Base-by-base conservation (phyloP, 1,140 invertebrate genomes). In the Euura lappo region DNA sequence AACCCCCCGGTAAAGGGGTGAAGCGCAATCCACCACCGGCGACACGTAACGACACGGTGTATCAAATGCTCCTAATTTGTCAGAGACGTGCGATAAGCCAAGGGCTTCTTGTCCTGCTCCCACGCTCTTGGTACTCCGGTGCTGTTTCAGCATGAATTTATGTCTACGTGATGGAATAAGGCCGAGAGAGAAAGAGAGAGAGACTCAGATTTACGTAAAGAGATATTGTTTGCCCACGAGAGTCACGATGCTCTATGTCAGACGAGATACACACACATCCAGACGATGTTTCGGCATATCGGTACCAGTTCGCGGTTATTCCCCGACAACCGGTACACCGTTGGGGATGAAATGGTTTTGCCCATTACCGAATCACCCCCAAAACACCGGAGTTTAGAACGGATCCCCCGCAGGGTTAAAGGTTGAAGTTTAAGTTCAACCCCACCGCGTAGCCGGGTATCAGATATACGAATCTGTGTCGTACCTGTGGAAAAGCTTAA, bases 11-110 rank as follows among this genome's bases (percentile, higher is more conserved):
- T 28, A 28, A 28, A 28, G 28, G 28, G 28, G 28, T 28, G 28
- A 28, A 28, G 28, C 28, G 28, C 28, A 28, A 28, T 28, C 28
- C 28, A 28, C 28, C 28, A 28, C 28, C 28, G 28, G 28, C 28
- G 28, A 28, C 28, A 28, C 28, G 28, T 28, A 60, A 60, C 51
- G 51, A 60, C 51, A 60, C 51, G 51, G 51, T 44, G 44, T 68
- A 68, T 68, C 28, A 81, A 83, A 83, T 82, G 78, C 79, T 79
- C 77, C 75, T 79, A 79, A 82, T 83, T 83, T 83, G 81, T 82
- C 78, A 79, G 78, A 80, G 80, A 83, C 74, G 77, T 72, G 77
- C 76, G 79, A 80, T 80, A 82, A 82, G 79, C 79, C 78, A 76
- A 75, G 71, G 65, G 74, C 72, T 81, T 81, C 78, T 83, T 81